These are phyloP conservation scores for Eulemur macaco DNA, from an alignment of 2,113 vertebrate species.

Conservation along the genomic window DNA sequence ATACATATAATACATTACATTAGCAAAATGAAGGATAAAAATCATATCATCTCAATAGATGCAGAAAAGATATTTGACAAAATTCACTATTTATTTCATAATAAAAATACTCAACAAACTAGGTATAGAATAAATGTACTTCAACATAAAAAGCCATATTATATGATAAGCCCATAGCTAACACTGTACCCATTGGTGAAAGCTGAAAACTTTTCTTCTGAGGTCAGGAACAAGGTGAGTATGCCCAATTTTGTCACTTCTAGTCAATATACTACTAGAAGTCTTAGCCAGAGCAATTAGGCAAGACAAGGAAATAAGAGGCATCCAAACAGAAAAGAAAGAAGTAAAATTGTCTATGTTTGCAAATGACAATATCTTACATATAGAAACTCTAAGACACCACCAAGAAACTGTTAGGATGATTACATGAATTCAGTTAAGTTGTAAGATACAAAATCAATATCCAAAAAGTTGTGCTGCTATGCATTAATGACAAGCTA, in stretches of 20 bases:
- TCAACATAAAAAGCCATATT: not conserved
- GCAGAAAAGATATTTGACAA: not conserved
- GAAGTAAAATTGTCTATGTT: not conserved
- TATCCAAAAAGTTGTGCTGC: not conserved
- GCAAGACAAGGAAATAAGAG: not conserved
- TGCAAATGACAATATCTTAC: not conserved
- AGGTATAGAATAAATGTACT: not conserved
- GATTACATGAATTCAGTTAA: not conserved
- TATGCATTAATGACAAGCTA: not conserved
- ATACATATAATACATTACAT: not conserved
- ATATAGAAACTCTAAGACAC: not conserved
- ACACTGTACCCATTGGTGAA: not conserved
- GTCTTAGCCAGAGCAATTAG: not conserved
- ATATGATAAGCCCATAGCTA: not conserved
- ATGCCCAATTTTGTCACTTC: not conserved
- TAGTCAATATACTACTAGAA: not conserved
- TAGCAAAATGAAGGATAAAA: not conserved
- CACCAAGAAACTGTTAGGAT: not conserved
- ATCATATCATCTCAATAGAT: not conserved
- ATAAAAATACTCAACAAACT: not conserved
- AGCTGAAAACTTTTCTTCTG: not conserved
- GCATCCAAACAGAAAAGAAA: not conserved
- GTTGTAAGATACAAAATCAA: not conserved
- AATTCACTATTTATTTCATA: not conserved
- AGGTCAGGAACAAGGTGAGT: not conserved